A percentile compares a stretch with the other conserved stretches of the same genome.
Evolutionary conservation across 2,797 vertebrate species (phyloP).

Genomic region (Acanthopagrus latus): DNA sequence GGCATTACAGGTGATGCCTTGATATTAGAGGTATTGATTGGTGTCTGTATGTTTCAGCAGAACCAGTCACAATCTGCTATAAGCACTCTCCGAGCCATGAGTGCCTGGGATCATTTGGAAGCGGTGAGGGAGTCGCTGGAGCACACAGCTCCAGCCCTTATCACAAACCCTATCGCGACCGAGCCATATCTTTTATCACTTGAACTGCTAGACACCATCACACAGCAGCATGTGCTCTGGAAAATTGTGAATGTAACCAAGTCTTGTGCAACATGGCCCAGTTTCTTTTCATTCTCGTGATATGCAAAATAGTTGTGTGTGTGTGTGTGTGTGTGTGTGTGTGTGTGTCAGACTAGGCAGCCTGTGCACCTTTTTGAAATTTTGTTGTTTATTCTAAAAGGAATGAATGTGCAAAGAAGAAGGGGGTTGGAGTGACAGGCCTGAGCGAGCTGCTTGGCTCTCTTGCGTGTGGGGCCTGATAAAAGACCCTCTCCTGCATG

Average conservation of each 20-base stretch:
- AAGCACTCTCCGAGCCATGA: constrained; percentile 3
- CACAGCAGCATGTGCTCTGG: constrained; percentile 58
- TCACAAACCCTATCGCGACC: constrained; percentile 49
- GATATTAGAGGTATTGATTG: constrained; percentile 26
- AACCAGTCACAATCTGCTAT: background rate
- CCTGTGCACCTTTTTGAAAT: constrained; percentile 23
- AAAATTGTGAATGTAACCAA: constrained; percentile 39
- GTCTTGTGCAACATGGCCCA: constrained; percentile 62
- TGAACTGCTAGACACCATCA: constrained; percentile 39
- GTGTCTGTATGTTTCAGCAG: constrained; percentile 20
- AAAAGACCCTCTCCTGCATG: constrained; percentile 84
- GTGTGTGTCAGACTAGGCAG: background rate
- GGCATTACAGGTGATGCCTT: background rate
- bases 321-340: background rate
- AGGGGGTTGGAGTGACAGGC: constrained; percentile 62
- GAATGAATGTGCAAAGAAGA: constrained; percentile 48
- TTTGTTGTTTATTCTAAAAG: constrained; percentile 38
- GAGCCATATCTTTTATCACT: constrained; percentile 57
- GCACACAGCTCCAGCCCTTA: constrained; percentile 32
- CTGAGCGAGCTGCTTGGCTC: constrained; percentile 67
- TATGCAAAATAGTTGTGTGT: constrained; percentile 53
- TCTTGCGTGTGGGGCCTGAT: constrained; percentile 82
- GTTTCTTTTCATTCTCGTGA: constrained; percentile 40
- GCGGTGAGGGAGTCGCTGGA: constrained; percentile 16
- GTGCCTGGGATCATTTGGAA: constrained; percentile 37